Evolutionary conservation across 1,140 invertebrate species (phyloP).

Genomic region (Nylanderia fulva): DNA sequence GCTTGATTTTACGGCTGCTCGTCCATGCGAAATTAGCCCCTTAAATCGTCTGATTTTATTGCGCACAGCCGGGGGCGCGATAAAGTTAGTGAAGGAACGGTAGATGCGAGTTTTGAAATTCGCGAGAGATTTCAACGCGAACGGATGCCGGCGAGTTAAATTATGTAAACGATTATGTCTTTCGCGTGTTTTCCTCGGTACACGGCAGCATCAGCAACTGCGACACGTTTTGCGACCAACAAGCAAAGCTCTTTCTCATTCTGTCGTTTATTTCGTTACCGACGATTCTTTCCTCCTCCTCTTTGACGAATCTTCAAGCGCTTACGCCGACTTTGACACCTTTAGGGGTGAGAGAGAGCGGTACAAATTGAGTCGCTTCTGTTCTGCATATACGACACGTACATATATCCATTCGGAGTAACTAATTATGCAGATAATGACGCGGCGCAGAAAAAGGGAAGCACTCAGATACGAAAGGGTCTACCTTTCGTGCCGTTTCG

Average conservation of each 20-base stretch:
- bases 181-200: constrained; percentile 13
- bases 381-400: constrained; percentile 65
- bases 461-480: constrained; percentile 76
- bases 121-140: background rate
- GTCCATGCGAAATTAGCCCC: background rate
- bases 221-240: constrained; percentile 5
- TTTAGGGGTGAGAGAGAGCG: background rate
- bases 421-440: constrained; percentile 83
- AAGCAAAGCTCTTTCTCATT: background rate
- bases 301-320: background rate
- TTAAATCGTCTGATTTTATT: constrained; percentile 22
- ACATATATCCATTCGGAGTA: constrained; percentile 72
- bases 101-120: constrained; percentile 5
- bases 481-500: constrained; percentile 55
- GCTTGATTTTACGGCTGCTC: background rate
- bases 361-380: constrained; percentile 79
- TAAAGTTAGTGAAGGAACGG: background rate
- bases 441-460: constrained; percentile 71
- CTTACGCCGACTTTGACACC: background rate
- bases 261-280: background rate
- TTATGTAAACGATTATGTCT: constrained; percentile 26
- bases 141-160: constrained; percentile 8
- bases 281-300: constrained; percentile 32
- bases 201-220: constrained; percentile 29
- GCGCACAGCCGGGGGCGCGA: no score